Evolutionary conservation across 2,888 invertebrate genomes (phyloP).

Genomic region (Trypoxylon attenuatum): DNA sequence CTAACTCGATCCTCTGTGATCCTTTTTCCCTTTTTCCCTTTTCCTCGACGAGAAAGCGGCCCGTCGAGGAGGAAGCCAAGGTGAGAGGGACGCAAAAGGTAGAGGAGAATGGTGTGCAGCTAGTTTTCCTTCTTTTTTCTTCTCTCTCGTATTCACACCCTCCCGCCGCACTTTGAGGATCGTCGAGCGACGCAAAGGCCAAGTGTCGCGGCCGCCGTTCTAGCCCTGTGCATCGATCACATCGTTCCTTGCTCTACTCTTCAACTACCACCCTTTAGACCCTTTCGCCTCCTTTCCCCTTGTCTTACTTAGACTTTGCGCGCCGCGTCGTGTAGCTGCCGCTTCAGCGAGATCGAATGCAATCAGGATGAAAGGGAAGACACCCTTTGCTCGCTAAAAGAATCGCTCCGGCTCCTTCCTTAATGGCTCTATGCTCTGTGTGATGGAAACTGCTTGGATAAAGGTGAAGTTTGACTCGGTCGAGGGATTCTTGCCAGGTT

Average conservation of each 20-base stretch:
- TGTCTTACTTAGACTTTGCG: neutral
- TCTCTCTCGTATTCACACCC: too few relatives aligned
- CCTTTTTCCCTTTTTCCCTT: too few relatives aligned
- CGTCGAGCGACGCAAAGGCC: constrained; percentile 43
- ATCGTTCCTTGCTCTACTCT: constrained; percentile 27
- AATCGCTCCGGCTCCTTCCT: constrained; percentile 19
- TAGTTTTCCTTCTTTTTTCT: too few relatives aligned
- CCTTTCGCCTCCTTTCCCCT: neutral
- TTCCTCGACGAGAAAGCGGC: constrained; percentile 16
- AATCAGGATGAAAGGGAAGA: constrained; percentile 25
- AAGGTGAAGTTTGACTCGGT: too few relatives aligned
- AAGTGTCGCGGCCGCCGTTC: constrained; percentile 45
- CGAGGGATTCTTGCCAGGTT: too few relatives aligned
- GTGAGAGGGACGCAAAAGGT: neutral
- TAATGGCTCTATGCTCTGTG: constrained; percentile 16
- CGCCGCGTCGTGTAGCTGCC: neutral
- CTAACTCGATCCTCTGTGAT: constrained; percentile 41
- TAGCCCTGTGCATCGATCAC: constrained; percentile 50
- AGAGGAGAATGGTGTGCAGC: too few relatives aligned
- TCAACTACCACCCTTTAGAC: neutral
- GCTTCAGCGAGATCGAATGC: constrained; percentile 22
- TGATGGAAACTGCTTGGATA: neutral
- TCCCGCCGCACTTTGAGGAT: constrained; percentile 26
- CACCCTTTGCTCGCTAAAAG: constrained; percentile 2
- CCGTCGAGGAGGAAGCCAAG: neutral